phyloP scores from a whole-genome alignment of 2,113 vertebrate genomes.

The Polyodon spathula region DNA sequence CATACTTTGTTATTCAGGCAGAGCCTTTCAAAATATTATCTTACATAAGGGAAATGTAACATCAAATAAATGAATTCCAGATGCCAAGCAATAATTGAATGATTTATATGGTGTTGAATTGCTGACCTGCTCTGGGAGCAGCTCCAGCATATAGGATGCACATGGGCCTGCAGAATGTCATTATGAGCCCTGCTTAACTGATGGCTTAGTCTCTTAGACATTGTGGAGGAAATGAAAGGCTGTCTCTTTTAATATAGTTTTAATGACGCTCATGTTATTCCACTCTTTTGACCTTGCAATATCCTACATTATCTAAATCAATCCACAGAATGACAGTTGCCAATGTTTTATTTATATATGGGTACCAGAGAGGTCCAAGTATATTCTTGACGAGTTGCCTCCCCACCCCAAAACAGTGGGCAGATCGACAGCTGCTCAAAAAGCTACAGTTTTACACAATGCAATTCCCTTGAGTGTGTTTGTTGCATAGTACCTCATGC shows the following conservation, averaged over 20 bases:
- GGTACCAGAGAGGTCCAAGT: too few relatives aligned
- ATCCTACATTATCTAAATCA: too few relatives aligned
- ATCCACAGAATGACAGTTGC: too few relatives aligned
- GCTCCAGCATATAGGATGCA: not conserved
- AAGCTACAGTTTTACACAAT: too few relatives aligned
- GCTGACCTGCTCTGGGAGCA: not conserved
- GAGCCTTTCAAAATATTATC: slow-evolving; percentile 6
- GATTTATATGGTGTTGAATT: slow-evolving; percentile 6
- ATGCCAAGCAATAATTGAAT: not conserved
- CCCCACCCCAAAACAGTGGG: too few relatives aligned
- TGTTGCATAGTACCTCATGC: too few relatives aligned
- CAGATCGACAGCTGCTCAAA: too few relatives aligned
- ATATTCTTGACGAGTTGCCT: too few relatives aligned
- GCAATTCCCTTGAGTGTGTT: too few relatives aligned
- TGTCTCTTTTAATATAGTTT: not conserved
- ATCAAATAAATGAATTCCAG: not conserved
- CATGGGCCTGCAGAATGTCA: not conserved
- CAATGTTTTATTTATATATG: too few relatives aligned
- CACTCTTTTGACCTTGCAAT: too few relatives aligned
- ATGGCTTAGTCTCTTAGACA: not conserved
- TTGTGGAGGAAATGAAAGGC: not conserved
- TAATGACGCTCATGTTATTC: too few relatives aligned
- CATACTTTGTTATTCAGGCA: not conserved
- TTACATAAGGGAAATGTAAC: not conserved
- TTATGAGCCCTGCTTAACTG: not conserved